These are phyloP conservation scores for Eupleurogrammus muticus DNA, from an alignment of 2,797 vertebrate genomes.

Conservation along the genomic window DNA sequence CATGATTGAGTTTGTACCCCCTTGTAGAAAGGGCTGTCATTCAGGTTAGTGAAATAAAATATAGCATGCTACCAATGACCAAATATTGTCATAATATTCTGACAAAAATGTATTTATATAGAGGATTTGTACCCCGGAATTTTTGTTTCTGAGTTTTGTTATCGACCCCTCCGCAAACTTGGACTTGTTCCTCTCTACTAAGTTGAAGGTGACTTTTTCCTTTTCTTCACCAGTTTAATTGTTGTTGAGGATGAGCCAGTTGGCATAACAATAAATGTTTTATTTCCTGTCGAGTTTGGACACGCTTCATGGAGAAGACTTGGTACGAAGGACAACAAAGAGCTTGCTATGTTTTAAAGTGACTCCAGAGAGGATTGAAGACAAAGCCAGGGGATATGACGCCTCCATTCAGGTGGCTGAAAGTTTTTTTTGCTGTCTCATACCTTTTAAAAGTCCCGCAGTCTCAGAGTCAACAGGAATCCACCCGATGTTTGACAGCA, in stretches of 20 bases:
- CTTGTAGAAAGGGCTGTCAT: not conserved
- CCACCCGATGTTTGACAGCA: constrained; percentile 44
- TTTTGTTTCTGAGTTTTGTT: constrained; percentile 11
- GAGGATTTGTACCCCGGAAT: constrained; percentile 1
- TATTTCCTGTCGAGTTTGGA: constrained; percentile 53
- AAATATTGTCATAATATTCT: not conserved
- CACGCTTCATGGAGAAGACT: constrained; percentile 40
- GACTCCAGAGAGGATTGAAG: constrained; percentile 48
- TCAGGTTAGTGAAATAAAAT: not conserved
- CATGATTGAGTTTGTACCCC: constrained; percentile 8
- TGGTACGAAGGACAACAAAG: constrained; percentile 46
- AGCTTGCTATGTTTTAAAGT: constrained; percentile 62
- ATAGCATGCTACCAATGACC: not conserved
- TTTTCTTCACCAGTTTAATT: constrained; percentile 22
- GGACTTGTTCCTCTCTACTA: constrained; percentile 14
- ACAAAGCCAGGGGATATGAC: constrained; percentile 47
- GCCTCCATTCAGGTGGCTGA: constrained; percentile 30
- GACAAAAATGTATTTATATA: not conserved
- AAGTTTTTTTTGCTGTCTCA: constrained; percentile 50
- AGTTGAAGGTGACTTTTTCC: constrained; percentile 54
- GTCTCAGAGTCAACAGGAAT: constrained; percentile 40
- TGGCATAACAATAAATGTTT: constrained; percentile 50
- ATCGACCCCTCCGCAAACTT: constrained; percentile 3
- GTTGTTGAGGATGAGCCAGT: constrained; percentile 49
- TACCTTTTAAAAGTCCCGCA: constrained; percentile 58